Evolutionary conservation across 2,888 invertebrate genomes (phyloP), one percentile per base, ranked within the genome.

Genomic region (Cephus pygmeus): DNA sequence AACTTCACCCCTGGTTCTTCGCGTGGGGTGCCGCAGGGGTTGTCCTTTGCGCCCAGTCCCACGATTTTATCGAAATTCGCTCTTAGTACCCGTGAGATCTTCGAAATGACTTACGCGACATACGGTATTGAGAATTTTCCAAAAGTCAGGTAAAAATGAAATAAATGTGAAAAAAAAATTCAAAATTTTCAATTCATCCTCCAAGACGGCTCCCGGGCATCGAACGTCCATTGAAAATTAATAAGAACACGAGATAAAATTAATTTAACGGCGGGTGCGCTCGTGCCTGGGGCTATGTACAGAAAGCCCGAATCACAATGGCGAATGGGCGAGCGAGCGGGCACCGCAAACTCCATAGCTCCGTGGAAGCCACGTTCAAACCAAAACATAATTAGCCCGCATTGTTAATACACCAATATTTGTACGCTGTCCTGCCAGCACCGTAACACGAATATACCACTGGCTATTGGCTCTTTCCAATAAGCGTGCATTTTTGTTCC

Each of bases 321-420:
- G 91, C 87, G 88, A 87, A 87, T 86, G 88, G 86, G 86, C 86
- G 86, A 83, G 83, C 82, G 84, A 85, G 85, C 84, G 84, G 85
- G 83, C 87, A 87, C 85, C 83, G 86, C 88, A 88, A 89, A 87
- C 89, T 88, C 84, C 79, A 80, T 56, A 40, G 35, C 15, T n/a
- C 34, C 77, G 76, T 77, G 79, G 79, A 80, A 79, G 77, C 77
- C 75, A 69, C 85, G 82, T 83, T 83, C 81, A 77, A 85, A 90
- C 89, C 90, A 90, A 91, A 91, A 91, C 90, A 91, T 91, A 91
- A 91, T 91, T 91, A 91, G 91, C 88, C 86, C 90, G 90, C 89
- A 91, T 91, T 91, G 89, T 91, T 91, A 90, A 91, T 91, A 89
- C 89, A 90, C 88, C 90, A 91, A 91, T 91, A 91, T 91, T 91